Evolutionary conservation across 1,140 invertebrate species (phyloP), one percentile per base, ranked within the genome.

Genomic region (Drosophila ananassae): DNA sequence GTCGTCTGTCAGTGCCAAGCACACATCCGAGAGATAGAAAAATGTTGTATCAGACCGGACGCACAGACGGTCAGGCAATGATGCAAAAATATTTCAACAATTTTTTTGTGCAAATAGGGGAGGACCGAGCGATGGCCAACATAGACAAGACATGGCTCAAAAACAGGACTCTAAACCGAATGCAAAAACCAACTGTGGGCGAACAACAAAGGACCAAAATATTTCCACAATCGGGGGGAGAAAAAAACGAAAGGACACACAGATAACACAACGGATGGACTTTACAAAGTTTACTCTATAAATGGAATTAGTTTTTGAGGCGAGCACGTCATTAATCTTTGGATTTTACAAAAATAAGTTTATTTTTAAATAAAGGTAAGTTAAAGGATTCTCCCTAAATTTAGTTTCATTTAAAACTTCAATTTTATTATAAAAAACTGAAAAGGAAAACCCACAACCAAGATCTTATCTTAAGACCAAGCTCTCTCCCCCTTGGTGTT

Each of bases 51-150:
- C 81, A 66, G 67, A 24, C 48, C 64, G 71, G 63, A 82, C 69
- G 59, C 22, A 12, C 39, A 74, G 55, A 73, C 28, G 24, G 55
- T 37, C 47, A 30, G 44, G 61, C 72, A 79, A 72, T 73, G 17
- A 73, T 54, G 51, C 66, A 76, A 68, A 76, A 63, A 73, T 73
- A 77, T 87, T 76, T 75, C 37, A 50, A 54, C 48, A 34, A 54
- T 51, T 56, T 60, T 74, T 48, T 32, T 54, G 2, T 37, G 21
- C 25, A 34, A 62, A 69, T 63, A 54, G 50, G 62, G 63, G 30
- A 41, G 59, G 34, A 53, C 25, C 28, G 21, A 63, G 17, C 17
- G 72, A 73, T 64, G 52, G 60, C 53, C 48, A 32, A 17, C 52
- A 21, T 39, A 66, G 71, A 74, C 71, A 69, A 69, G 51, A 57